These are phyloP conservation scores for Polydrusus cervinus DNA, from an alignment of 2,888 invertebrate species.

Conservation along the genomic window DNA sequence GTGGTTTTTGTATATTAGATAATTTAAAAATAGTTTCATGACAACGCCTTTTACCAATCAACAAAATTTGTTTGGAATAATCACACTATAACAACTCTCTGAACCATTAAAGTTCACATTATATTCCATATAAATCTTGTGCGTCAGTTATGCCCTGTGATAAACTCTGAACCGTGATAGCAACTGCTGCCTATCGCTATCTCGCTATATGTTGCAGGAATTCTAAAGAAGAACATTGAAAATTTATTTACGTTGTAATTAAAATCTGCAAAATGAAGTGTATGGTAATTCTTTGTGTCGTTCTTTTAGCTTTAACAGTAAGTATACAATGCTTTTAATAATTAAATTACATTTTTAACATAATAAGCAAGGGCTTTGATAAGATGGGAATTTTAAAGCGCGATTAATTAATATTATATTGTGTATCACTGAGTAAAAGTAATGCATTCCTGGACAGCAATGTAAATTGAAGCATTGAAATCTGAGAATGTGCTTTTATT, in stretches of 20 bases:
- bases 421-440: too few relatives aligned
- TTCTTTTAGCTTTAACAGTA: conserved; percentile 33
- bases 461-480: too few relatives aligned
- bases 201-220: conserved; percentile 17
- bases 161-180: conserved; percentile 37
- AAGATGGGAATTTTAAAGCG: too few relatives aligned
- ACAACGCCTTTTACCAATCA: background rate
- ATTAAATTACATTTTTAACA: too few relatives aligned
- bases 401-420: too few relatives aligned
- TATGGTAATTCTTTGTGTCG: conserved; percentile 26
- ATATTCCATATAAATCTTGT: conserved; percentile 6
- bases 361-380: too few relatives aligned
- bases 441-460: too few relatives aligned
- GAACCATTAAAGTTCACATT: conserved; percentile 4
- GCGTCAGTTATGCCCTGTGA: conserved; percentile 33
- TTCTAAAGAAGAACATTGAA: conserved; percentile 12
- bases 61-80: background rate
- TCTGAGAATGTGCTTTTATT: too few relatives aligned
- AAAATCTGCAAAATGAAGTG: conserved; percentile 37
- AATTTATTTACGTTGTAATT: background rate
- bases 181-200: conserved; percentile 7
- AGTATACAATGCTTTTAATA: background rate
- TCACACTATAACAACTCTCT: background rate
- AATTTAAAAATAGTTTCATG: too few relatives aligned
- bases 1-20: too few relatives aligned